Base-by-base conservation (phyloP, 1,140 invertebrate species). In the Drosophila trapezifrons region DNA sequence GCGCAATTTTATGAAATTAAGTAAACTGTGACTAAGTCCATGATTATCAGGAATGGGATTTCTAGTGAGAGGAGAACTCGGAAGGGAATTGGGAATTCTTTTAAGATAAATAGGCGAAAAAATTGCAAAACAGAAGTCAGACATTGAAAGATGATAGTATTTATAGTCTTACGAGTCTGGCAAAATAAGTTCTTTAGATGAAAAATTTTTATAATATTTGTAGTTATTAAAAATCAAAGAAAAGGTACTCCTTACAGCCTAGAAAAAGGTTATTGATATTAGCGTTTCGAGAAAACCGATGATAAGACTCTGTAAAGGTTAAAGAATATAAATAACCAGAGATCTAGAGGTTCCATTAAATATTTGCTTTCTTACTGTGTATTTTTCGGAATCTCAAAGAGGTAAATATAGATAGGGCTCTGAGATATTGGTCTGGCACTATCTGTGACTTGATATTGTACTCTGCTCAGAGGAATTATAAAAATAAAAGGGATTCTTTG, bases 1-100 rank as follows among this genome's bases (percentile, higher is more conserved):
- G 9, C 17, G 13, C 6, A 9, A n/a, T 15, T 5, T 35, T n/a
- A 15, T 32, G 29, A 22, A 54, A n/a, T 37, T 20, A 6, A 37
- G 32, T 10, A 37, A 60, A 18, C 29, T 27, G 49, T 56, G 58
- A 62, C 29, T 57, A 62, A 56, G 20, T 20, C 18, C 2, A 17
- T 10, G 18, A 7, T 62, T 27, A 62, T 55, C 51, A 15, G 29
- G 9, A 56, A 37, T 2, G 52, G n/a, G n/a, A 37, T 56, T 12
- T 55, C 15, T 17, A 9, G 9, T 13, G 5, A 2, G 4, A 18
- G 29, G 29, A 10, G 10, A 56, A 57, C 13, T 17, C 5, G 2
- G 2, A 40, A 10, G 22, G 7, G 9, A 62, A 56, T 29, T n/a
- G n/a, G n/a, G n/a, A n/a, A n/a, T n/a, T n/a, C n/a, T n/a, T n/a